Percentiles rank a stretch among this genome's conserved stretches.
Evolutionary conservation across 2,113 vertebrate genomes (phyloP).

Genomic region (Ceuthmochares aereus): DNA sequence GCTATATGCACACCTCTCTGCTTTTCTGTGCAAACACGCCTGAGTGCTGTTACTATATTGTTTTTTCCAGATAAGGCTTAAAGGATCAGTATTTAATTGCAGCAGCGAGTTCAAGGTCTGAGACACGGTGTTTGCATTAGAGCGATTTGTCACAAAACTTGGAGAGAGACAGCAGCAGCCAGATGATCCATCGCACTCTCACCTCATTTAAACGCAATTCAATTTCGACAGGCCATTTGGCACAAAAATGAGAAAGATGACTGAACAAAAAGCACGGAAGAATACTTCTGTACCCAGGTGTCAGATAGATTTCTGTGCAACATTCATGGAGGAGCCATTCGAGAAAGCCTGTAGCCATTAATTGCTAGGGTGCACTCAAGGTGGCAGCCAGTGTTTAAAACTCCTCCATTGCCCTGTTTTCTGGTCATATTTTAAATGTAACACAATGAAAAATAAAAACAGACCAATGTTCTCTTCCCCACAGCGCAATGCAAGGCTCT

Average conservation of each 20-base stretch:
- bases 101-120: background rate
- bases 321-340: background rate
- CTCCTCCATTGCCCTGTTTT: background rate
- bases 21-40: background rate
- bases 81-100: conserved; percentile 48
- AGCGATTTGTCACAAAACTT: conserved; percentile 1
- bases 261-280: conserved; percentile 4
- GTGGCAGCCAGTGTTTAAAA: conserved; percentile 4
- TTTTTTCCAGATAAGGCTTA: conserved; percentile 25
- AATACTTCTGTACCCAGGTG: background rate
- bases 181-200: background rate
- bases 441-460: background rate
- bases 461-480: background rate
- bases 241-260: conserved; percentile 20
- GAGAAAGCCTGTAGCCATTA: conserved; percentile 8
- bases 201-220: conserved; percentile 48
- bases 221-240: conserved; percentile 35
- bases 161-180: background rate
- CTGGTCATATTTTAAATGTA: background rate
- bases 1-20: background rate
- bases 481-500: background rate
- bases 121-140: background rate
- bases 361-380: conserved; percentile 5
- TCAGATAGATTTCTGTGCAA: background rate
- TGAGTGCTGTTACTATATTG: background rate